Conservation (phyloP, 1,140 invertebrate genomes). For the Matsumurasca onukii region DNA sequence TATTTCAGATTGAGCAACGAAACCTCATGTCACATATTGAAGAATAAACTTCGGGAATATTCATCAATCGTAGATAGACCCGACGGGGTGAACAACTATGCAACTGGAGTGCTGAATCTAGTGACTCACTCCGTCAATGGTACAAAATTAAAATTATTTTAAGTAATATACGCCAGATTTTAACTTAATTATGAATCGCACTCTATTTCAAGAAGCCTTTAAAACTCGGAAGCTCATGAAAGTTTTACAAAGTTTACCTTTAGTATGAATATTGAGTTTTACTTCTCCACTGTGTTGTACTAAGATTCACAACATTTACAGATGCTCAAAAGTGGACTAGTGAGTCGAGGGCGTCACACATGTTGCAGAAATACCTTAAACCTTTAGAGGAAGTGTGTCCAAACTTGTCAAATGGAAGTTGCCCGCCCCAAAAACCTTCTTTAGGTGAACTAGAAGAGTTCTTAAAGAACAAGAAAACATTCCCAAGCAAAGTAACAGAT, state of each 20-base stretch:
- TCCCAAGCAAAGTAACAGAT: not conserved
- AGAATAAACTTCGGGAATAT: constrained; percentile 10
- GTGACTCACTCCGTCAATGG: not conserved
- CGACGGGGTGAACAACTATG: not conserved
- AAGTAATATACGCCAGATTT: not conserved
- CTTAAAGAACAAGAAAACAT: not conserved
- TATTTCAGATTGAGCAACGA: no score
- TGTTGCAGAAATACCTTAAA: not conserved
- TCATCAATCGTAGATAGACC: not conserved
- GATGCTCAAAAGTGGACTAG: constrained; percentile 7
- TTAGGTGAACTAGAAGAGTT: not conserved
- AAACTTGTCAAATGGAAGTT: not conserved
- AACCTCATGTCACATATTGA: no score
- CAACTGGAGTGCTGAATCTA: not conserved
- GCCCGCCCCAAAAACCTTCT: not conserved
- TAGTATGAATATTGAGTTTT: not conserved
- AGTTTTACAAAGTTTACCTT: not conserved
- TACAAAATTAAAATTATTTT: no score
- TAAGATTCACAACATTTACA: not conserved
- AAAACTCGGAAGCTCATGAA: not conserved
- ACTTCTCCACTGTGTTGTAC: not conserved
- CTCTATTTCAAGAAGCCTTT: not conserved
- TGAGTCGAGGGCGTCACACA: not conserved
- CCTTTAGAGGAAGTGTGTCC: not conserved
- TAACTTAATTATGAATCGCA: not conserved